phyloP scores from a whole-genome alignment of 2,888 invertebrate genomes.

The Thecocarcelia acutangulata region DNA sequence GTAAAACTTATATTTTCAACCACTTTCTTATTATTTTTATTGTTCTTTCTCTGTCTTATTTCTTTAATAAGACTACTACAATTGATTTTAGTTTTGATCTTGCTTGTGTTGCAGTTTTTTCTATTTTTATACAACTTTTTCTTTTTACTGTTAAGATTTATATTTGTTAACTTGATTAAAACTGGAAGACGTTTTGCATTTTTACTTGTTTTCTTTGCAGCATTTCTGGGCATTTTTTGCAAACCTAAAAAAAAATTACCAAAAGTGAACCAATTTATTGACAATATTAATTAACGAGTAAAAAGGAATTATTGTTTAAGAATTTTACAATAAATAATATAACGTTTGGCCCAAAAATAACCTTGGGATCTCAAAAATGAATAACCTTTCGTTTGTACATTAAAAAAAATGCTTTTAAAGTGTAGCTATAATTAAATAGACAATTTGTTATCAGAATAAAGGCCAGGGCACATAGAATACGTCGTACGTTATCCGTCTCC shows the following conservation, averaged over 20 bases:
- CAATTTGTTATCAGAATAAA: too few relatives aligned
- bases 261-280: neutral
- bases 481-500: too few relatives aligned
- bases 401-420: too few relatives aligned
- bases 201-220: slow-evolving; percentile 77
- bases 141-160: slow-evolving; percentile 64
- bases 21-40: slow-evolving; percentile 30
- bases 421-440: too few relatives aligned
- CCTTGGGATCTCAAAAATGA: too few relatives aligned
- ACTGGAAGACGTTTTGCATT: slow-evolving; percentile 79
- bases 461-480: too few relatives aligned
- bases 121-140: slow-evolving; percentile 56
- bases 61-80: slow-evolving; percentile 33
- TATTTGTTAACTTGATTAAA: slow-evolving; percentile 63
- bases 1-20: slow-evolving; percentile 21
- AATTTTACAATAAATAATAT: too few relatives aligned
- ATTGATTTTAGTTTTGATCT: slow-evolving; percentile 15
- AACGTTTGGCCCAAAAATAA: too few relatives aligned
- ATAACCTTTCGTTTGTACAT: too few relatives aligned
- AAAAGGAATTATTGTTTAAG: too few relatives aligned
- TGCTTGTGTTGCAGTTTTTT: slow-evolving; percentile 40
- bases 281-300: neutral
- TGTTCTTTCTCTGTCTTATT: slow-evolving; percentile 29
- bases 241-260: slow-evolving; percentile 68
- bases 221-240: slow-evolving; percentile 81